Conservation (phyloP, 2,888 invertebrate genomes). For the Zygothrica quintamaculata region DNA sequence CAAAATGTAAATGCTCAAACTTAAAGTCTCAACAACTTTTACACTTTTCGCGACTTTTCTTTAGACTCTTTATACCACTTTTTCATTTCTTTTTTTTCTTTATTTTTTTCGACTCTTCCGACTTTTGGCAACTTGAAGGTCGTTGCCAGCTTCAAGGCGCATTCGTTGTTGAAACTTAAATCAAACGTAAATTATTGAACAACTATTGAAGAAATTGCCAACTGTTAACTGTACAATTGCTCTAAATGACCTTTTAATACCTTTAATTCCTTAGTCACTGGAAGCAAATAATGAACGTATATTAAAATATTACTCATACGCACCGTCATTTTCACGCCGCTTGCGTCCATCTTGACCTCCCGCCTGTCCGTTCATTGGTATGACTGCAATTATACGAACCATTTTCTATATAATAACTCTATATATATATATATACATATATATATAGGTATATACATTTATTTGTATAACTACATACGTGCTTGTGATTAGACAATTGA, state of each 20-base stretch:
- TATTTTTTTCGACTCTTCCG: slow-evolving; percentile 2
- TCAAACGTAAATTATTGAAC: slow-evolving; percentile 30
- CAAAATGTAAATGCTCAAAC: slow-evolving; percentile 51
- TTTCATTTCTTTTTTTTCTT: no score
- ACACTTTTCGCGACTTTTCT: slow-evolving; percentile 38
- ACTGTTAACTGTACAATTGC: not conserved
- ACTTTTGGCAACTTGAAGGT: slow-evolving; percentile 45
- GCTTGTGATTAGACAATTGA: not conserved
- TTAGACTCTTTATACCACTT: no score
- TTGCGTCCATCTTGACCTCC: slow-evolving; percentile 74
- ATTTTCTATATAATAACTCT: slow-evolving; percentile 21
- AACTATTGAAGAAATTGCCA: slow-evolving; percentile 31
- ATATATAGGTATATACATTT: slow-evolving; percentile 4
- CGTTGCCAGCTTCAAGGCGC: slow-evolving; percentile 9
- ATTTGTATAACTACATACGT: slow-evolving; percentile 10
- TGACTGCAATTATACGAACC: slow-evolving; percentile 74
- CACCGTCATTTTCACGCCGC: slow-evolving; percentile 80
- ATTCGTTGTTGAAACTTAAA: no score
- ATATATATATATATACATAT: slow-evolving; percentile 4
- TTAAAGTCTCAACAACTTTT: slow-evolving; percentile 61
- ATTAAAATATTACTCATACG: slow-evolving; percentile 55
- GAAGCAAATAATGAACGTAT: not conserved
- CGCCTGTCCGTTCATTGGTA: slow-evolving; percentile 83
- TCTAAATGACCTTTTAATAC: no score
- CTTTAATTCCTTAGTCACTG: no score